Conservation (phyloP, 2,797 vertebrate species). For the Premnoplex brunnescens region DNA sequence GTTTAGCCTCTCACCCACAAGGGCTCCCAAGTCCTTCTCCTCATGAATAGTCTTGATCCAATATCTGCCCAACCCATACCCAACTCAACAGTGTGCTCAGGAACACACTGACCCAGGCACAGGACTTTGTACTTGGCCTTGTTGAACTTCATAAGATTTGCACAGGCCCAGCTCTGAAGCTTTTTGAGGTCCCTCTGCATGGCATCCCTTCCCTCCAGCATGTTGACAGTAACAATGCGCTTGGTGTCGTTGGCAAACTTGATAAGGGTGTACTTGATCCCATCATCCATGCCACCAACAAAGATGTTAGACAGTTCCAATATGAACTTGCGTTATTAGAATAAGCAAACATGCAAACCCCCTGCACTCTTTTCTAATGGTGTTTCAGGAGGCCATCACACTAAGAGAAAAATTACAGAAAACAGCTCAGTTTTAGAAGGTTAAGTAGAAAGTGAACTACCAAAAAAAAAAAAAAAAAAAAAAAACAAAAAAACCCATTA, state of each 20-base stretch:
- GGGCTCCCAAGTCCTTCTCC: neutral
- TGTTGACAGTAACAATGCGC: neutral
- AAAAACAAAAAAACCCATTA: neutral
- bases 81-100: neutral
- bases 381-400: neutral
- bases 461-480: neutral
- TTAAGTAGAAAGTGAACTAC: neutral
- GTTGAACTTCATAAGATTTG: neutral
- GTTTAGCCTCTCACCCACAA: neutral
- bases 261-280: neutral
- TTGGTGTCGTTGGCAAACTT: neutral
- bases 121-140: neutral
- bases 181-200: neutral
- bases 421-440: neutral
- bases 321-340: neutral
- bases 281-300: neutral
- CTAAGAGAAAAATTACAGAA: neutral
- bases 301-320: neutral
- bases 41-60: neutral
- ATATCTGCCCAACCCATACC: neutral
- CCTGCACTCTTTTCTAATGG: rapidly evolving
- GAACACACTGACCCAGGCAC: neutral
- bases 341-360: neutral
- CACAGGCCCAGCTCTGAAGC: neutral
- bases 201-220: neutral